Percentiles rank a stretch among this genome's conserved stretches.
Evolutionary conservation across 1,140 invertebrate species (phyloP).

Genomic region (Oedothorax gibbosus): DNA sequence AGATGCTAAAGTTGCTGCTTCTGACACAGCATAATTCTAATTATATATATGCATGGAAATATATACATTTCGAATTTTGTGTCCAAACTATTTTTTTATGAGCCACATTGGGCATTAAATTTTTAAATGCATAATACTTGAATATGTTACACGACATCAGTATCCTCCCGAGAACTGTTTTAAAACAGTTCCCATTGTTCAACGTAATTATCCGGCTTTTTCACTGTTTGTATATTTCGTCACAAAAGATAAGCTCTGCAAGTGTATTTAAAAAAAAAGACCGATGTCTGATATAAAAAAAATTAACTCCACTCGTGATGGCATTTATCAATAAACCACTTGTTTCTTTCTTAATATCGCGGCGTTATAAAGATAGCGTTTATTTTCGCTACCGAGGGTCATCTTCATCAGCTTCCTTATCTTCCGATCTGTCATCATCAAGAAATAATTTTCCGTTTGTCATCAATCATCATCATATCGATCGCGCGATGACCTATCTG

Average conservation of each 20-base stretch:
- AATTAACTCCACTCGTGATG: neutral
- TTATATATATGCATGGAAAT: no score
- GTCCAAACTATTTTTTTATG: no score
- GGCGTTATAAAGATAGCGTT: slow-evolving; percentile 37
- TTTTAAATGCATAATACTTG: no score
- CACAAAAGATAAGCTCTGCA: neutral
- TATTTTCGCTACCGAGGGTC: slow-evolving; percentile 39
- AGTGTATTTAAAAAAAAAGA: neutral
- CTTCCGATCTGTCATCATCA: slow-evolving; percentile 41
- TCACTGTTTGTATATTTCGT: neutral
- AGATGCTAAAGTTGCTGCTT: no score
- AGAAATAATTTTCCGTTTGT: slow-evolving; percentile 26
- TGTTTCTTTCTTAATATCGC: slow-evolving; percentile 32
- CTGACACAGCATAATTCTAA: no score
- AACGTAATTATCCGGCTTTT: neutral
- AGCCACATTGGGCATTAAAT: no score
- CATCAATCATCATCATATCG: slow-evolving; percentile 45
- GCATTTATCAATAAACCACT: slow-evolving; percentile 3
- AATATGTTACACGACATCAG: no score
- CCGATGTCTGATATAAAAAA: neutral
- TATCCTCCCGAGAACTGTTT: no score
- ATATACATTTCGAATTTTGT: no score
- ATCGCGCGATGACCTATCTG: neutral
- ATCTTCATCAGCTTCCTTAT: slow-evolving; percentile 40
- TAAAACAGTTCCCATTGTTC: no score